Evolutionary conservation across 1,140 invertebrate species (phyloP).

Genomic region (Pogonognathellus flavescens): DNA sequence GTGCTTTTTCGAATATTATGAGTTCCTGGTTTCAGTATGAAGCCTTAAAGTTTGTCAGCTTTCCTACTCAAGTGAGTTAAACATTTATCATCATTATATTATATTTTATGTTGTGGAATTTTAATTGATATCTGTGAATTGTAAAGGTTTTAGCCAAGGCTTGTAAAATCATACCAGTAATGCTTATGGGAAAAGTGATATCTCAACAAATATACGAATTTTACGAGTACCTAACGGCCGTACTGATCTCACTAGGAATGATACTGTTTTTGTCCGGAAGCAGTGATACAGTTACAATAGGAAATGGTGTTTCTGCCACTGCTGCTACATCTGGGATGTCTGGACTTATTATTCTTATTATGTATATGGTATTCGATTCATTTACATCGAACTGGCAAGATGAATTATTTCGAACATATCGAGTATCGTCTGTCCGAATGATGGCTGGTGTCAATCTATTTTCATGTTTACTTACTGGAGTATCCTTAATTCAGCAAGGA

Average conservation of each 20-base stretch:
- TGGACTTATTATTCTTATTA: conserved; percentile 86
- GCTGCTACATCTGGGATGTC: conserved; percentile 84
- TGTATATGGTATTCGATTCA: conserved; percentile 96
- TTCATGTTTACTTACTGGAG: conserved; percentile 87
- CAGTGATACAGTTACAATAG: conserved; percentile 72
- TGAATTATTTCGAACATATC: conserved; percentile 86
- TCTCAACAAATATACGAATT: conserved; percentile 89
- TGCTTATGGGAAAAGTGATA: conserved; percentile 97
- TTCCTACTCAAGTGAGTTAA: conserved; percentile 88
- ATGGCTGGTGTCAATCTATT: conserved; percentile 98
- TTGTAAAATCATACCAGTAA: conserved; percentile 96
- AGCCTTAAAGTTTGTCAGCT: conserved; percentile 97
- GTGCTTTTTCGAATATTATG: conserved; percentile 97
- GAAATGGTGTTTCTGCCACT: conserved; percentile 69
- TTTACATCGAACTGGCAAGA: conserved; percentile 99
- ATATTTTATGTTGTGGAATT: too few relatives aligned
- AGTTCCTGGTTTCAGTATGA: conserved; percentile 99
- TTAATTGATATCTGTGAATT: conserved; percentile 7
- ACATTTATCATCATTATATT: not conserved
- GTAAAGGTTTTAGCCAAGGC: conserved; percentile 90
- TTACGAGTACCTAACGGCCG: conserved; percentile 93
- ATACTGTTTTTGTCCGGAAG: conserved; percentile 88
- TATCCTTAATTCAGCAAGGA: conserved; percentile 65
- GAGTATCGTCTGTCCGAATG: conserved; percentile 92
- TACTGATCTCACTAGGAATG: conserved; percentile 93